Evolutionary conservation across 2,797 vertebrate genomes (phyloP).

Genomic region (Alca torda): DNA sequence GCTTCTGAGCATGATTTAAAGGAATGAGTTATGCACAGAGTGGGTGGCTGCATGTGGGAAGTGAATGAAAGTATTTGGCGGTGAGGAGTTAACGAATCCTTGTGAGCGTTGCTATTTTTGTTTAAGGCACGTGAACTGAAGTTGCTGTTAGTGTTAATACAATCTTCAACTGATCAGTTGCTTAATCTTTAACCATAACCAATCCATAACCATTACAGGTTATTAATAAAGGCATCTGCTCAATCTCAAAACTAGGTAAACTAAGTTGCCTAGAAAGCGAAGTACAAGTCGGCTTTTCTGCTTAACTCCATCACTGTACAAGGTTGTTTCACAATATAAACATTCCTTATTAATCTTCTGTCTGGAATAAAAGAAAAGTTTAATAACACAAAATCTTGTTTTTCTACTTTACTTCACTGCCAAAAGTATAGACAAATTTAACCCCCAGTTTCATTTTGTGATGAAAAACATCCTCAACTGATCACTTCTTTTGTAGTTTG

Average conservation of each 20-base stretch:
- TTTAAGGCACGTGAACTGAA: neutral
- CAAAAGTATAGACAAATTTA: neutral
- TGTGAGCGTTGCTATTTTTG: constrained; percentile 14
- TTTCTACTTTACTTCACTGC: neutral
- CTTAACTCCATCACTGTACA: neutral
- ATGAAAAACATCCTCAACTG: neutral
- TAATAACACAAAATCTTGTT: neutral
- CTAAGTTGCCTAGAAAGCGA: neutral
- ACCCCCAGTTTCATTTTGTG: neutral
- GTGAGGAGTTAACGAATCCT: neutral
- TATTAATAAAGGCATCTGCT: neutral
- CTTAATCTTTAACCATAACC: neutral
- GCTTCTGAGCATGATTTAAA: constrained; percentile 28
- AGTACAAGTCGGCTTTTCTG: neutral
- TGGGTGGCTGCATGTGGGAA: constrained; percentile 45
- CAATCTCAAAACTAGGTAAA: neutral
- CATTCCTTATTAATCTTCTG: neutral
- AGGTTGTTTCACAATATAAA: neutral
- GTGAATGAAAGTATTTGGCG: neutral
- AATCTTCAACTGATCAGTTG: neutral
- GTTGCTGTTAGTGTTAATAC: neutral
- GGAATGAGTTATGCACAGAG: constrained; percentile 20
- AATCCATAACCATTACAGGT: neutral
- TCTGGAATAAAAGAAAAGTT: neutral
- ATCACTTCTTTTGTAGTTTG: neutral